Evolutionary conservation across 1,140 invertebrate species (phyloP).

Genomic region (Drosophila auraria): DNA sequence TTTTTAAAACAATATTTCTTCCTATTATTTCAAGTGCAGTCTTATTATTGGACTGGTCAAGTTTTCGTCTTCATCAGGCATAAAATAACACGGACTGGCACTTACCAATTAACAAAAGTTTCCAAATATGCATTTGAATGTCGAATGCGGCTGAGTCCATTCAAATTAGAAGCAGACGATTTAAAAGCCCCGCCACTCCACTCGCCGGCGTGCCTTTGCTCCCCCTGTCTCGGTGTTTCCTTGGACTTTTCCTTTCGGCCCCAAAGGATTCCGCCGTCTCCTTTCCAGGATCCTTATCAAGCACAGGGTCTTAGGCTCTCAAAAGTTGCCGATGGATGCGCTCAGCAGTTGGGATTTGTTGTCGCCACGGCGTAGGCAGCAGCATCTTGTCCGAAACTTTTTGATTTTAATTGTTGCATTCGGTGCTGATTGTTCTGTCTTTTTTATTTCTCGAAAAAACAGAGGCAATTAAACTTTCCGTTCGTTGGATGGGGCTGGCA

Average conservation of each 20-base stretch:
- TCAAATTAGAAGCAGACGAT: constrained; percentile 81
- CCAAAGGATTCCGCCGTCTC: constrained; percentile 11
- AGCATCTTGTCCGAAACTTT: constrained; percentile 76
- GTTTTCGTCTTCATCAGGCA: constrained; percentile 48
- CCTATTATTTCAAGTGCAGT: constrained; percentile 15
- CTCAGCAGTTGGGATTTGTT: constrained; percentile 64
- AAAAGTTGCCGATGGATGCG: constrained; percentile 66
- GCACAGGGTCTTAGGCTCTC: constrained; percentile 29
- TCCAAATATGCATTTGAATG: constrained; percentile 85
- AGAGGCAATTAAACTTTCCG: constrained; percentile 78
- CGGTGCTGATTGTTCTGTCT: constrained; percentile 17
- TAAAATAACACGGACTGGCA: constrained; percentile 61
- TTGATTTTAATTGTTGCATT: constrained; percentile 81
- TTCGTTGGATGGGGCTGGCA: constrained; percentile 65
- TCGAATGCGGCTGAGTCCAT: constrained; percentile 84
- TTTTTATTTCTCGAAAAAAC: constrained; percentile 6
- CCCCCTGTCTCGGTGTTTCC: constrained; percentile 12
- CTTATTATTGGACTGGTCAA: constrained; percentile 33
- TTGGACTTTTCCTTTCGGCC: constrained; percentile 1
- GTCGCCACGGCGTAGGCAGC: constrained; percentile 63
- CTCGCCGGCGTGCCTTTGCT: constrained; percentile 34
- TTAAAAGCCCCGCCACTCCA: constrained; percentile 52
- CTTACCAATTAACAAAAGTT: constrained; percentile 85
- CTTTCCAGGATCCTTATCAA: not conserved
- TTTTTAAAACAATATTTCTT: not conserved